Percentiles rank a stretch among this genome's conserved stretches.
Conservation (phyloP, 2,113 vertebrate genomes). For the Triplophysa dalaica region DNA sequence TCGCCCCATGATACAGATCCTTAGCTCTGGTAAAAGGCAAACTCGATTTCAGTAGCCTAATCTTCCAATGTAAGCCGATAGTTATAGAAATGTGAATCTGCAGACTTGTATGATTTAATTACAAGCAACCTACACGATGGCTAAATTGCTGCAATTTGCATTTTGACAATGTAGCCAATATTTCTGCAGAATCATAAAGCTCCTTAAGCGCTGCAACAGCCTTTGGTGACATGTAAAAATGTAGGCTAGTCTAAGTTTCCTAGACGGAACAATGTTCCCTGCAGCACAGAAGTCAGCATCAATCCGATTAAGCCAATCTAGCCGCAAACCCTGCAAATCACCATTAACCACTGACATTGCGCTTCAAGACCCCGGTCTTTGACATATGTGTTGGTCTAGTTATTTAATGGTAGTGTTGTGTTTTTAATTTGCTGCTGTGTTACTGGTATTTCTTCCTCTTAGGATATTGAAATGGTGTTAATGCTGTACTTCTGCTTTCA, state of each 20-base stretch:
- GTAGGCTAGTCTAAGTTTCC: no score
- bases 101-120: conserved; percentile 2
- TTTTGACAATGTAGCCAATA: conserved; percentile 5
- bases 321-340: background rate
- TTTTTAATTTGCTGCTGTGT: conserved; percentile 15
- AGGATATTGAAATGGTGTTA: conserved; percentile 15
- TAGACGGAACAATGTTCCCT: no score
- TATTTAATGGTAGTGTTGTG: conserved; percentile 13
- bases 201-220: background rate
- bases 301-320: no score
- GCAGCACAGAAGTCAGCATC: no score
- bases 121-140: conserved; percentile 4
- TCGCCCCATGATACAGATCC: background rate
- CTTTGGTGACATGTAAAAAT: no score
- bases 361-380: background rate
- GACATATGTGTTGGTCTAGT: background rate
- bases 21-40: conserved; percentile 15
- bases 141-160: background rate
- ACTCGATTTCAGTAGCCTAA: conserved; percentile 5
- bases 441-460: conserved; percentile 9
- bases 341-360: no score
- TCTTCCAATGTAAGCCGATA: conserved; percentile 12
- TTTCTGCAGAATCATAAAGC: conserved; percentile 4
- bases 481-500: conserved; percentile 22
- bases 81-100: conserved; percentile 9